Conservation (phyloP, 92 coral and sea anemone genomes). For the Siderastrea siderea region DNA sequence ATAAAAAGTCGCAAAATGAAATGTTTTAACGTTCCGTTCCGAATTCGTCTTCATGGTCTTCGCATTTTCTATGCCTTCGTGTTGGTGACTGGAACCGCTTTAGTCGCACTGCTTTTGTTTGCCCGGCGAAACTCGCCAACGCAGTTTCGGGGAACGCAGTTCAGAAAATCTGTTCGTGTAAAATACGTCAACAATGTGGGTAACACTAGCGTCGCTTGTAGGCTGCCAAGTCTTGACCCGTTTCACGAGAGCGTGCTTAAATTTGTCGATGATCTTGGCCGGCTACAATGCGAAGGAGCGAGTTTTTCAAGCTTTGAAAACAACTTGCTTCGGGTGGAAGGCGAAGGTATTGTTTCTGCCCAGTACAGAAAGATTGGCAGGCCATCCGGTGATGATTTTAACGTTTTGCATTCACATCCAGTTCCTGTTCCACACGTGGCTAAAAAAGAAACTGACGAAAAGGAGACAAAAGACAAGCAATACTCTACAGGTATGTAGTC, state of each 20-base stretch:
- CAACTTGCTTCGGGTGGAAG: constrained; percentile 37
- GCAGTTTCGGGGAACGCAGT: neutral
- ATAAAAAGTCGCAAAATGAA: neutral
- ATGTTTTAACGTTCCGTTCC: neutral
- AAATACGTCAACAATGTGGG: constrained; percentile 2
- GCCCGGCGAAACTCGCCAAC: neutral
- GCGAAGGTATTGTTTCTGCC: constrained; percentile 26
- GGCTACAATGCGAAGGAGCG: constrained; percentile 17
- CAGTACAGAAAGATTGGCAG: constrained; percentile 34
- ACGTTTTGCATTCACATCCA: constrained; percentile 7
- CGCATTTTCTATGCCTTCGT: neutral
- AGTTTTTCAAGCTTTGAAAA: constrained; percentile 28
- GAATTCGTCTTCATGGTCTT: neutral
- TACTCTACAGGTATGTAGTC: neutral
- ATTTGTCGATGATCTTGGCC: constrained; percentile 23
- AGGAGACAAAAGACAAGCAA: neutral
- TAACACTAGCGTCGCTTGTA: constrained; percentile 27
- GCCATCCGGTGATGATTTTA: constrained; percentile 10
- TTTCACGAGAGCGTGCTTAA: constrained; percentile 23
- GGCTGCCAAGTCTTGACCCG: constrained; percentile 29
- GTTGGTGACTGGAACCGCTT: neutral
- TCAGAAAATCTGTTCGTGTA: constrained; percentile 3
- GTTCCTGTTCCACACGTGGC: neutral
- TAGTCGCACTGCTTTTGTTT: neutral
- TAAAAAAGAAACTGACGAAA: neutral